Evolutionary conservation across 2,888 invertebrate genomes (phyloP), one percentile per base, ranked within the genome.

Genomic region (Periphyllus acericola): DNA sequence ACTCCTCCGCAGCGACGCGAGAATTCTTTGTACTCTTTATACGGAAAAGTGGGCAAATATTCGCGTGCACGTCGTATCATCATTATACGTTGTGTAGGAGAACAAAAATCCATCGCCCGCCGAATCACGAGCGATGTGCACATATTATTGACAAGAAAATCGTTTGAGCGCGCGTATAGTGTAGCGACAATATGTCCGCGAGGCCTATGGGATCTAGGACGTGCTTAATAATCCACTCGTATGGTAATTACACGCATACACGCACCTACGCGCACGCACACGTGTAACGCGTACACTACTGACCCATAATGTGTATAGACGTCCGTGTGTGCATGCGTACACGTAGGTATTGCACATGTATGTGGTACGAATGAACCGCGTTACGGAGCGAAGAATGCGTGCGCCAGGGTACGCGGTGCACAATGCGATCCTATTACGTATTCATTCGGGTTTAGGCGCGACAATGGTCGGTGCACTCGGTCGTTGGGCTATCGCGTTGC

Each of bases 391-490:
- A 52, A 78, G 78, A 78, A 78, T 78, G 78, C 71, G 32, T 71
- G 68, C n/a, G n/a, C n/a, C n/a, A n/a, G 68, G 36, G 79, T 72
- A 40, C 40, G 74, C 87, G 36, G 79, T 72, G 29, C 40, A 81
- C 87, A 87, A 87, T 87, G 81, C 36, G 87, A 87, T 87, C 87
- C 74, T 36, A 87, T 87, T 87, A 87, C 87, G 87, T 74, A 87
- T 87, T 80, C 86, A 80, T 71, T 76, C 36, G 84, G 55, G 72
- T 80, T 72, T 80, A 72, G 79, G 86, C 71, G 86, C 71, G 86
- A 83, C 83, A 83, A 83, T 71, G 52, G 80, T 60, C 71, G 71
- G 68, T 29, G 68, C 68, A 60, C 1, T n/a, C n/a, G n/a, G n/a
- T n/a, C n/a, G n/a, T n/a, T n/a, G n/a, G n/a, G n/a, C n/a, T n/a